phyloP scores from a whole-genome alignment of 1,140 invertebrate species.

The Pseudobourletiella spinata region DNA sequence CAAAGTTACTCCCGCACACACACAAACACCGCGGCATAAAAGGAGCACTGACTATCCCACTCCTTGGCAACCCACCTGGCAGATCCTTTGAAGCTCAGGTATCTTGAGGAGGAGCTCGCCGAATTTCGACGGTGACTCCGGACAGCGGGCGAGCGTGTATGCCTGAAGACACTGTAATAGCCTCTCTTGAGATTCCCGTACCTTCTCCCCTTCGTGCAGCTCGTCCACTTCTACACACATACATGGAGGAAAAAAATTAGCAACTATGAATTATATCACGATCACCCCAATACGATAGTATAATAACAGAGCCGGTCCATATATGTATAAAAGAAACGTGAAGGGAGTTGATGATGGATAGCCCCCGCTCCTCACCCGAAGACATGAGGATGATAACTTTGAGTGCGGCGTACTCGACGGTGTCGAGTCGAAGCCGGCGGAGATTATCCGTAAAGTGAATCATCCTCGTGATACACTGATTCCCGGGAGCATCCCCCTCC shows the following conservation, averaged over 20 bases:
- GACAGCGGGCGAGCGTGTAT: slow-evolving; percentile 85
- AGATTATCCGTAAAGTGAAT: slow-evolving; percentile 88
- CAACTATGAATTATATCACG: too few species aligned
- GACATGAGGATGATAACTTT: slow-evolving; percentile 86
- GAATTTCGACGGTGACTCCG: slow-evolving; percentile 85
- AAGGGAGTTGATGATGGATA: too few species aligned
- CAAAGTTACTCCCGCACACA: too few species aligned
- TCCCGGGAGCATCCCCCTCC: slow-evolving; percentile 35
- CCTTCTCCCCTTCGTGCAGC: slow-evolving; percentile 80
- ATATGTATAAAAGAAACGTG: too few species aligned
- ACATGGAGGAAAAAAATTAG: too few species aligned
- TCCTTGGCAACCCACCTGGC: slow-evolving; percentile 65
- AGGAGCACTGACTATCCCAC: too few species aligned
- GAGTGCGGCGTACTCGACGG: slow-evolving; percentile 93
- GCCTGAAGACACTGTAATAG: slow-evolving; percentile 83
- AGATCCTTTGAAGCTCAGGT: slow-evolving; percentile 86
- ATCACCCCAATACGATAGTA: too few species aligned
- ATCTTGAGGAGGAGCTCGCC: slow-evolving; percentile 85
- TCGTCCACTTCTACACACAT: slow-evolving; percentile 79
- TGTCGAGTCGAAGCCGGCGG: slow-evolving; percentile 77
- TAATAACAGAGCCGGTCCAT: too few species aligned
- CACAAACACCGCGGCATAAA: too few species aligned
- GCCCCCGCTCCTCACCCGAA: slow-evolving; percentile 66
- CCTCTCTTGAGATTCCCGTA: slow-evolving; percentile 85
- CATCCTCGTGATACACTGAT: slow-evolving; percentile 71